Evolutionary conservation across 2,113 vertebrate genomes (phyloP).

Genomic region (human): DNA sequence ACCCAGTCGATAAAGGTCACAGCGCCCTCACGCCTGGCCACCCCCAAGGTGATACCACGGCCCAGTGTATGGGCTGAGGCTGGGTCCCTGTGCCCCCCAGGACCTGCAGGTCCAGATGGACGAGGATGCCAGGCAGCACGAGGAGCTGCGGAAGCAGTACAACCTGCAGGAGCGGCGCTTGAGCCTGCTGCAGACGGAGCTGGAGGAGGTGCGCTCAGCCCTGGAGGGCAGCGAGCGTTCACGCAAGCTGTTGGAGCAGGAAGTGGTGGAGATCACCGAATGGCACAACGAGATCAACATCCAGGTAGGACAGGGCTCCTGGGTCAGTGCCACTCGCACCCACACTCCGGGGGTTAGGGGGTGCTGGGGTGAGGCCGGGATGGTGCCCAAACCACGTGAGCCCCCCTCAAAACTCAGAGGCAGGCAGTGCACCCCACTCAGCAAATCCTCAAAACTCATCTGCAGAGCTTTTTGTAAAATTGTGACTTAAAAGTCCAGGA

Average conservation of each 20-base stretch:
- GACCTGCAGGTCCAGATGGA: constrained; percentile 85
- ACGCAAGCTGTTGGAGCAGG: constrained; percentile 81
- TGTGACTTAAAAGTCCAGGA: background rate
- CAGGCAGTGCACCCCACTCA: background rate
- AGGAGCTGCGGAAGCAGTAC: constrained; percentile 85
- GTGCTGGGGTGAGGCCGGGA: background rate
- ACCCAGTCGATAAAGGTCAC: background rate
- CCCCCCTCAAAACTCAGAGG: background rate
- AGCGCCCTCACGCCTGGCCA: background rate
- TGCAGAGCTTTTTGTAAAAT: background rate
- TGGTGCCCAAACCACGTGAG: background rate
- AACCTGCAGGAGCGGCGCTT: constrained; percentile 83
- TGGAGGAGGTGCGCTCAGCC: constrained; percentile 79
- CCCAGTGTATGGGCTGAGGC: background rate
- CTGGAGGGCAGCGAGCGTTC: constrained; percentile 83
- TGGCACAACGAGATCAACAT: constrained; percentile 80
- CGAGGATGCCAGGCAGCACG: constrained; percentile 78
- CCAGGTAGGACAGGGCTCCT: constrained; percentile 48
- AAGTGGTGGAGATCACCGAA: constrained; percentile 82
- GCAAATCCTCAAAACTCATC: background rate
- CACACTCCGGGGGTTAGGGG: background rate
- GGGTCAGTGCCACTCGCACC: background rate
- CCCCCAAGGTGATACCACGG: background rate
- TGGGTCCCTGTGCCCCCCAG: constrained; percentile 61
- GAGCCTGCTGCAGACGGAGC: constrained; percentile 78